Base-by-base conservation (phyloP, 2,113 vertebrate genomes). In the Labeo rohita region DNA sequence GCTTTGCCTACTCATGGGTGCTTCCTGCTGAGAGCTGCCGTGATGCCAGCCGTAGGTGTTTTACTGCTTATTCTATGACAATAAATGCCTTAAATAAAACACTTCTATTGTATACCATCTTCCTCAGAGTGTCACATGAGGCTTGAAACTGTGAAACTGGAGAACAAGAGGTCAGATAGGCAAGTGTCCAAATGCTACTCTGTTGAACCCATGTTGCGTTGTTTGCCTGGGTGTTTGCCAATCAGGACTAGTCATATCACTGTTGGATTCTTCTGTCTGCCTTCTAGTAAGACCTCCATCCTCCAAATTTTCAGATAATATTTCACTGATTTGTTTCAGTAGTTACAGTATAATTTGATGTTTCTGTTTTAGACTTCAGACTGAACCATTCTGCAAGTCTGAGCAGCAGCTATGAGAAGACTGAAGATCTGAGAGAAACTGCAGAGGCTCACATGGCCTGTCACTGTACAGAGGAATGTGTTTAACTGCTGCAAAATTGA, bases 1-100 rank as follows among this genome's bases (percentile, higher is more conserved):
- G 94, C 89, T 96, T 92, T 80, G 91, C 90, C 86, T 94, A 95
- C 76, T 95, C 95, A 72, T 97, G 96, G 96, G 93, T 96, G 63
- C 68, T 95, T 84, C n/a, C 94, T 50, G 92, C 94, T 87, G 87
- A 92, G 39, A 93, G 92, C 65, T 97, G 95, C 90, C 83, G 39
- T 8, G 92, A 93, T 72, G 72, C 34, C 39, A 72, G 79, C 15
- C 86, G 91, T 94, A 73, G 90, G 85, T 80, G 56, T 80, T 84
- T 61, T 15, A 63, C 2, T 65, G 36, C 21, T 65, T 23, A 28
- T 18, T 81, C 18, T 36, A 11, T 39, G 15, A 68, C 15, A 21
- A 9, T 7, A 59, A 49, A 43, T 23, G 8, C 34, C 12, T 76
- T 8, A 1, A 63, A 13, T 43, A 39, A 43, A 80, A 43, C 28